Conservation (phyloP, 1,140 invertebrate species). For the Drosophila nigromelanica region DNA sequence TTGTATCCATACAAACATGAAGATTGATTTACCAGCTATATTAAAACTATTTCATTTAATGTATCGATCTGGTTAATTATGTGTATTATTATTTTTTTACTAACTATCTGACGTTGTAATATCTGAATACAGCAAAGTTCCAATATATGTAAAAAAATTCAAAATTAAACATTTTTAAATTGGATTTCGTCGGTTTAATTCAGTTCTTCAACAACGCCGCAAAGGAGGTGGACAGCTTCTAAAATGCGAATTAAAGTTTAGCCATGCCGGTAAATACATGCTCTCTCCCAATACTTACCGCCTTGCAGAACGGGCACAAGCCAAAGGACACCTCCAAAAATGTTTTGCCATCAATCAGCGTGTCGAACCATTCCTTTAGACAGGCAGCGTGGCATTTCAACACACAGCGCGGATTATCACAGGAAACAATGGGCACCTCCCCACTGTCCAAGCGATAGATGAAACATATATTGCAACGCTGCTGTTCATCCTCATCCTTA, state of each 20-base stretch:
- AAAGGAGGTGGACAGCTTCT: slow-evolving; percentile 82
- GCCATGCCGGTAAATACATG: neutral
- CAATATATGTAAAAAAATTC: neutral
- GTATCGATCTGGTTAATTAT: slow-evolving; percentile 8
- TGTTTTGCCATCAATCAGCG: slow-evolving; percentile 65
- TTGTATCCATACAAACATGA: slow-evolving; percentile 15
- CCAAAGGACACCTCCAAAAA: slow-evolving; percentile 76
- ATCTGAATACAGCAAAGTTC: neutral
- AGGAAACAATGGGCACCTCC: slow-evolving; percentile 75
- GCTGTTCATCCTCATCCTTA: slow-evolving; percentile 35
- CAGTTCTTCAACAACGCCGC: slow-evolving; percentile 54
- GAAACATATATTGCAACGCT: slow-evolving; percentile 77
- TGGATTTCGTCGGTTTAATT: neutral
- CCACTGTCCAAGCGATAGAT: slow-evolving; percentile 66
- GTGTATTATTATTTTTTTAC: slow-evolving; percentile 11
- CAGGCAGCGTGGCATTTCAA: slow-evolving; percentile 76
- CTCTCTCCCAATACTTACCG: slow-evolving; percentile 41
- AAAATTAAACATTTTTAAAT: neutral
- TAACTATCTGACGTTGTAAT: slow-evolving; percentile 16
- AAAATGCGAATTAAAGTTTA: neutral
- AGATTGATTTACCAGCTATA: slow-evolving; percentile 67
- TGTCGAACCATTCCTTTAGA: slow-evolving; percentile 78
- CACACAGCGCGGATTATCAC: slow-evolving; percentile 72
- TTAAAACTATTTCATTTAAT: slow-evolving; percentile 54
- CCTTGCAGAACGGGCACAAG: slow-evolving; percentile 77